These are phyloP conservation scores for Flexamia atlantica DNA, from an alignment of 2,888 invertebrate genomes.

Conservation along the genomic window DNA sequence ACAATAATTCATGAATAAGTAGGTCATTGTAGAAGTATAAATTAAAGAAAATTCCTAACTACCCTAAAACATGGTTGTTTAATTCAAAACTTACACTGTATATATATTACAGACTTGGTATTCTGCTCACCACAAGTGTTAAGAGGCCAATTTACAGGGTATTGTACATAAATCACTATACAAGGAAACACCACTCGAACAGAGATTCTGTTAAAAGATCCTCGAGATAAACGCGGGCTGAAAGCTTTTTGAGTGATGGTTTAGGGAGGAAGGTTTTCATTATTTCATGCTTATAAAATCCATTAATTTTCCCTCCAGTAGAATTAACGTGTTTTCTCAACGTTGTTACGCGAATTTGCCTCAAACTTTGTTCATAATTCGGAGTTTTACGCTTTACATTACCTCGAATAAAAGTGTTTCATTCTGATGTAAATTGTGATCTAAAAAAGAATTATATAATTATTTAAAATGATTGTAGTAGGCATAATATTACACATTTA, in stretches of 20 bases:
- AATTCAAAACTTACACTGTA: too few relatives aligned
- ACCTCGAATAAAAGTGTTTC: neutral
- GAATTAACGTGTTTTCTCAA: conserved; percentile 21
- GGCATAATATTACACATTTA: too few relatives aligned
- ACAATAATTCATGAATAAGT: too few relatives aligned
- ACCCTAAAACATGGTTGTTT: too few relatives aligned
- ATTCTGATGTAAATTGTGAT: too few relatives aligned
- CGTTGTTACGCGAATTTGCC: conserved; percentile 4
- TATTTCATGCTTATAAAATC: conserved; percentile 32
- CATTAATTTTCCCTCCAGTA: conserved; percentile 23
- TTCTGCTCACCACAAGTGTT: too few relatives aligned
- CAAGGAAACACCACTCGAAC: conserved; percentile 12
- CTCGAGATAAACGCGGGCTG: neutral
- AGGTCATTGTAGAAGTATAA: too few relatives aligned
- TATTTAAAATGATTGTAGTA: too few relatives aligned
- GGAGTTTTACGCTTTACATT: neutral
- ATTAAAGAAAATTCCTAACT: too few relatives aligned
- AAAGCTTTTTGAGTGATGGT: conserved; percentile 16
- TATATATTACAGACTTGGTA: too few relatives aligned
- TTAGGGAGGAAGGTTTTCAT: conserved; percentile 26
- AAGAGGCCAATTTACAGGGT: too few relatives aligned
- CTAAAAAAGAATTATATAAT: too few relatives aligned
- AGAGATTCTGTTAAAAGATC: neutral
- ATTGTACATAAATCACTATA: conserved; percentile 1
- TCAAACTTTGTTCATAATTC: conserved; percentile 3